Conservation (phyloP, 1,140 invertebrate species). For the Catajapyx aquilonaris region DNA sequence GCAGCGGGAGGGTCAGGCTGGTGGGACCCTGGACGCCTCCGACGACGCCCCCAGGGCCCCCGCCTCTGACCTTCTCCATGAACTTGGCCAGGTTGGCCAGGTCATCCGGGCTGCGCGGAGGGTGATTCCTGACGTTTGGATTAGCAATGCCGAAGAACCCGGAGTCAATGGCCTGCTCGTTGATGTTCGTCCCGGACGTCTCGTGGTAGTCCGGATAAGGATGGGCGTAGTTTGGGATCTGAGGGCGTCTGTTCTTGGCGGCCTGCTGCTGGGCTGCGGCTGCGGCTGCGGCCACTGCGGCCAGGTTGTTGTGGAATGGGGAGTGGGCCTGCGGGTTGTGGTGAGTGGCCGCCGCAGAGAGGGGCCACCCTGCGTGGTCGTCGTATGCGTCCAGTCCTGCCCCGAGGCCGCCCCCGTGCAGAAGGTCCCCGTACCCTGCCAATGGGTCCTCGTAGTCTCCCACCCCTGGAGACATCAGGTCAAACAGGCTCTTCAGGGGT, state of each 20-base stretch:
- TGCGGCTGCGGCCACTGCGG: neutral
- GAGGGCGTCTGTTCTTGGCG: too few species aligned
- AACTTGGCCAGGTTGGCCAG: neutral
- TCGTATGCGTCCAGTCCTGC: neutral
- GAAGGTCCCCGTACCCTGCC: neutral
- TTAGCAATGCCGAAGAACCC: neutral
- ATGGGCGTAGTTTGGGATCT: too few species aligned
- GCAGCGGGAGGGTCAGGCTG: neutral
- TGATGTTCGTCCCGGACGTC: neutral
- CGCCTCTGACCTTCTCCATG: neutral
- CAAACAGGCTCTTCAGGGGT: slow-evolving; percentile 9
- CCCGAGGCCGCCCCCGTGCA: neutral
- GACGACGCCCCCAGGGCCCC: neutral
- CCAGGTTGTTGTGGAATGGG: neutral
- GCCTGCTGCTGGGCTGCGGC: neutral
- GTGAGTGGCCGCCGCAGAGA: neutral
- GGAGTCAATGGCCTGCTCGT: neutral
- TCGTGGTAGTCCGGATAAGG: neutral
- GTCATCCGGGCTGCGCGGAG: neutral
- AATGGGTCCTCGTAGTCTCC: neutral
- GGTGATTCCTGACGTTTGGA: too few species aligned
- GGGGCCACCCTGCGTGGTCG: too few species aligned
- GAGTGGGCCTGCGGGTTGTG: neutral
- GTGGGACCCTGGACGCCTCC: neutral
- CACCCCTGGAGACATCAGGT: neutral